Percentiles rank a stretch among this genome's conserved stretches.
These are phyloP conservation scores for Drosophila kanapiae DNA, from an alignment of 1,140 invertebrate species.

Conservation along the genomic window DNA sequence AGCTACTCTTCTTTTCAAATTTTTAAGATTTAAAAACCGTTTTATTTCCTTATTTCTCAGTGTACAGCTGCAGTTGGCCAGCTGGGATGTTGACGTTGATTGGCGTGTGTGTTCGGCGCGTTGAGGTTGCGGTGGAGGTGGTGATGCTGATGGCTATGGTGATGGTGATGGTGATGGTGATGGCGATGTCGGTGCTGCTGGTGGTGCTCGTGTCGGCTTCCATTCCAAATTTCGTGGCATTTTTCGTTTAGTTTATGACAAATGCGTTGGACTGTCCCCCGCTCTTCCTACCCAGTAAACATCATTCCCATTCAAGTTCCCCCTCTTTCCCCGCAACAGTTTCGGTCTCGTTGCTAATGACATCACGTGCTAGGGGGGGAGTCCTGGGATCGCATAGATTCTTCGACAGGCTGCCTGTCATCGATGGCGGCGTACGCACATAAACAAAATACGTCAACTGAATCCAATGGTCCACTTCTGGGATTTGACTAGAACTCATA, in stretches of 20 bases:
- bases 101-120: slow-evolving; percentile 70
- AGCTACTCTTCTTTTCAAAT: not conserved
- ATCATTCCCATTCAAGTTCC: slow-evolving; percentile 1
- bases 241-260: slow-evolving; percentile 79
- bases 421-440: slow-evolving; percentile 73
- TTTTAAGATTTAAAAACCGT: not conserved
- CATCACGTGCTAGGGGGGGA: slow-evolving; percentile 69
- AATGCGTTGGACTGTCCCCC: slow-evolving; percentile 56
- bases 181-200: slow-evolving; percentile 48
- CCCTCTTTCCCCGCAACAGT: not conserved
- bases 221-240: slow-evolving; percentile 58
- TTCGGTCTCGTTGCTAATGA: slow-evolving; percentile 67
- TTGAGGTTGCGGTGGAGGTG: slow-evolving; percentile 67
- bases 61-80: slow-evolving; percentile 41
- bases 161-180: slow-evolving; percentile 1
- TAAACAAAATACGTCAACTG: slow-evolving; percentile 81
- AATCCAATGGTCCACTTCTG: slow-evolving; percentile 62
- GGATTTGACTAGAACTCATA: slow-evolving; percentile 35
- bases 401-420: slow-evolving; percentile 62
- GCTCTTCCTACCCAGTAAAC: not conserved
- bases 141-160: slow-evolving; percentile 30
- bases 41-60: not conserved
- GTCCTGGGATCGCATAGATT: slow-evolving; percentile 30
- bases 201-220: slow-evolving; percentile 17
- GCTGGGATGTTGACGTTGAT: slow-evolving; percentile 66